phyloP scores from a whole-genome alignment of 1,140 invertebrate genomes.

The Calliphora vicina region DNA sequence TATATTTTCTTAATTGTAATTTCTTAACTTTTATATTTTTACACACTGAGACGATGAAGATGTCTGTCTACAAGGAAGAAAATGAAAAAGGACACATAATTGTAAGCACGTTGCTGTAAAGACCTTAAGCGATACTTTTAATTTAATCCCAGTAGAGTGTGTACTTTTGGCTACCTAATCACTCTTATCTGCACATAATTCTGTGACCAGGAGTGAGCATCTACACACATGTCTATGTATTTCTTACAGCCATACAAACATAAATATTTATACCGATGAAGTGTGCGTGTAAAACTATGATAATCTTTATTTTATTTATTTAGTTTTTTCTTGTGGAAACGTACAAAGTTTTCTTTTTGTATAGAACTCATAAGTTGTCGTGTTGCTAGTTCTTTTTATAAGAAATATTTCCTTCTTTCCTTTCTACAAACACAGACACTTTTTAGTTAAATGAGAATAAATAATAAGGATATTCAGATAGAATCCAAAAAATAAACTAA shows the following conservation, averaged over 20 bases:
- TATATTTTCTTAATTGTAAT: too few species aligned
- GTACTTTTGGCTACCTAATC: not conserved
- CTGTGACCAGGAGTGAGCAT: too few species aligned
- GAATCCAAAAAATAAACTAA: too few species aligned
- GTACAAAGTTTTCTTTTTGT: not conserved
- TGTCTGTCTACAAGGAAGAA: not conserved
- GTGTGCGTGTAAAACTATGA: constrained; percentile 5
- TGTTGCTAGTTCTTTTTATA: not conserved
- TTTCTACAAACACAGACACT: too few species aligned
- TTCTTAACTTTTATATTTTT: too few species aligned
- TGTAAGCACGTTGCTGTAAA: not conserved
- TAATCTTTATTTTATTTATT: not conserved
- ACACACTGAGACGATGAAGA: too few species aligned
- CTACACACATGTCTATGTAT: too few species aligned
- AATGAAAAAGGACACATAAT: not conserved
- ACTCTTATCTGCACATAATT: not conserved
- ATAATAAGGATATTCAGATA: not conserved
- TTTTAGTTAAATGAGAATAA: not conserved
- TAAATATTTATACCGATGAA: not conserved
- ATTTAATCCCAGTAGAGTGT: not conserved
- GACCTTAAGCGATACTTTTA: constrained; percentile 1
- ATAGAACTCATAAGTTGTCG: not conserved
- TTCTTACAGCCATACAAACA: too few species aligned
- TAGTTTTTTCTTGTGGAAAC: too few species aligned
- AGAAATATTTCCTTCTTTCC: not conserved